Conservation (phyloP, 2,113 vertebrate species). For the Poeciliopsis retropinna region DNA sequence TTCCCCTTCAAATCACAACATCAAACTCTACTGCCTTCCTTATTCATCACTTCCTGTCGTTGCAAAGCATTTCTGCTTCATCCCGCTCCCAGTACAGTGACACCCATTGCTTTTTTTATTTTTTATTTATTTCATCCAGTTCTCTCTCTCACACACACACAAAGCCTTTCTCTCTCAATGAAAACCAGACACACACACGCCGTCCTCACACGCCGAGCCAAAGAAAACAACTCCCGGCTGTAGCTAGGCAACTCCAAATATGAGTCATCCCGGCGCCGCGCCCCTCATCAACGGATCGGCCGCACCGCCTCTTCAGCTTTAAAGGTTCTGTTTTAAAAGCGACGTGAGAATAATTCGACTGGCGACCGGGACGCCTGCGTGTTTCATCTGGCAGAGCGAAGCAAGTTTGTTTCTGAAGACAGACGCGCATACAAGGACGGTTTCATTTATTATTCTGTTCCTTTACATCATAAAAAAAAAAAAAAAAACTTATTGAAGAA, state of each 20-base stretch:
- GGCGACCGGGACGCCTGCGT: background rate
- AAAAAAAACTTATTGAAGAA: background rate
- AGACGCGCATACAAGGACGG: background rate
- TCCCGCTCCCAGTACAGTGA: constrained; percentile 57
- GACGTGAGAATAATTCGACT: constrained; percentile 5
- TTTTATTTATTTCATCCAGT: constrained; percentile 1
- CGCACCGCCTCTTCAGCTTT: background rate
- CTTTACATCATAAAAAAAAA: background rate
- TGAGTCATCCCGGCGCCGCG: constrained; percentile 77
- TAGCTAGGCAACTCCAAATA: constrained; percentile 81
- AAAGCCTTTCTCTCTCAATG: constrained; percentile 62
- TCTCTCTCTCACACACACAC: constrained; percentile 55
- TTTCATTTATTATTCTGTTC: background rate
- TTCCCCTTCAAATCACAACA: constrained; percentile 44
- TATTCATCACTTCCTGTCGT: constrained; percentile 47
- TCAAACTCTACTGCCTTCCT: constrained; percentile 51
- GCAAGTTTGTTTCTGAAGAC: background rate
- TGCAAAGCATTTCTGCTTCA: constrained; percentile 45
- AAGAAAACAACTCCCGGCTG: constrained; percentile 78
- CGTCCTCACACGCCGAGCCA: constrained; percentile 51
- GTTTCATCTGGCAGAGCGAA: background rate
- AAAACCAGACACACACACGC: constrained; percentile 72
- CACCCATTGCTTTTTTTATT: constrained; percentile 34
- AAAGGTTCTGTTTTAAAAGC: background rate
- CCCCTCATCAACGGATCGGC: constrained; percentile 69